Evolutionary conservation across 2,888 invertebrate species (phyloP).

Genomic region (Leucophora obtusa): DNA sequence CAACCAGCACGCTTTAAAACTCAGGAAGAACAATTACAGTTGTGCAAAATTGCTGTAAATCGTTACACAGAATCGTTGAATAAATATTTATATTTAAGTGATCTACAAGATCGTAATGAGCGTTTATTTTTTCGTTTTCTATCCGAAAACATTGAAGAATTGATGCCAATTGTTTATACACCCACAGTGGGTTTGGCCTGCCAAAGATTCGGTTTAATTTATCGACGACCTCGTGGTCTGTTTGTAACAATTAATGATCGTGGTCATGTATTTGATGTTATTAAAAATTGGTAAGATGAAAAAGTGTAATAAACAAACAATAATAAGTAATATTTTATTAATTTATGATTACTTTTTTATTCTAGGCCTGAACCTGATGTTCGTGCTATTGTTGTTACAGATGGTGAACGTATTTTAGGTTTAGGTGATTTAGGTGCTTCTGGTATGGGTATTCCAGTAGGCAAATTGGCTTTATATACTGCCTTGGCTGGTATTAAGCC

Average conservation of each 20-base stretch:
- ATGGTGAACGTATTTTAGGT: conserved; percentile 97
- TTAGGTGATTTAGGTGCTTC: conserved; percentile 97
- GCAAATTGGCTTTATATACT: conserved; percentile 96
- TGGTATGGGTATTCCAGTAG: conserved; percentile 98
- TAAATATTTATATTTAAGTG: conserved; percentile 96
- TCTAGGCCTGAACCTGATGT: conserved; percentile 89
- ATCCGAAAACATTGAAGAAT: conserved; percentile 93
- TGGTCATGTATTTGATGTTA: conserved; percentile 93
- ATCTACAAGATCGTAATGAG: conserved; percentile 97
- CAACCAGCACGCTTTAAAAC: conserved; percentile 96
- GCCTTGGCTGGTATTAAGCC: conserved; percentile 98
- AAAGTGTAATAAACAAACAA: no score
- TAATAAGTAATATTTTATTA: no score
- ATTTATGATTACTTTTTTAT: not conserved
- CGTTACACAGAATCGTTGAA: conserved; percentile 95
- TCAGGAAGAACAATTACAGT: conserved; percentile 94
- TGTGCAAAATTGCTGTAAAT: conserved; percentile 93
- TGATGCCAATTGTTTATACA: conserved; percentile 98
- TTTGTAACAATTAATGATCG: conserved; percentile 97
- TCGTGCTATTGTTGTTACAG: conserved; percentile 94
- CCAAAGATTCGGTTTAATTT: conserved; percentile 97
- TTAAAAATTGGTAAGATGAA: conserved; percentile 75
- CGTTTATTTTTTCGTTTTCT: conserved; percentile 95
- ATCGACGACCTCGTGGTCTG: conserved; percentile 94
- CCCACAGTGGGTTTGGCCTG: conserved; percentile 98